Evolutionary conservation across 2,113 vertebrate genomes (phyloP), one percentile per base, ranked within the genome.

Genomic region (Caretta caretta): DNA sequence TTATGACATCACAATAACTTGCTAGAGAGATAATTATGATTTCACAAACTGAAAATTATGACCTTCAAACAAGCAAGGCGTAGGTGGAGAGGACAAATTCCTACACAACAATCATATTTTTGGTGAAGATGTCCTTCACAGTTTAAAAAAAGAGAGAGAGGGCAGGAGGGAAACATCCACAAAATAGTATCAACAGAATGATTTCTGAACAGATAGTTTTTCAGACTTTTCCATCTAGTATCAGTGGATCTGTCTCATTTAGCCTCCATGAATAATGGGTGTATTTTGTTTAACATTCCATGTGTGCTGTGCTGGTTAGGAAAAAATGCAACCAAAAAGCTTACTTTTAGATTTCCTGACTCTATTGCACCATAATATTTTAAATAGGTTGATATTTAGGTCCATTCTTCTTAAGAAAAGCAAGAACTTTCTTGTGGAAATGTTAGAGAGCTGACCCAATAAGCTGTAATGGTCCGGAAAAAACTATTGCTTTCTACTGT

Each of bases 1-100:
- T 97, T 97, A 85, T 97, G 97, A 97, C 97, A 96, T 98, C 97
- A 96, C 94, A 96, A 88, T 85, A 93, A 31, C 88, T 86, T 96
- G 94, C 96, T 92, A 93, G 93, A 25, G 0, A 92, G 96, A 92
- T 98, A 96, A 97, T 96, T 94, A 94, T 97, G 96, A 97, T 97
- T 97, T 96, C 96, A 94, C 92, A 91, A 96, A 90, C 95, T 88
- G 95, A 62, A 92, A 96, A 96, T 97, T 95, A 96, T 96, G 96
- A 97, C 97, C 97, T 97, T 96, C 93, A 92, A 92, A 97, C 88
- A 95, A 95, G 94, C 90, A 83, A 97, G 93, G 95, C 97, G 94
- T 96, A 97, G 97, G 10, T 38, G 97, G 97, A 87, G 75, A 96
- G 93, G 91, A 96, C 88, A 83, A 87, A 93, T 94, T 96, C 92